These are phyloP conservation scores for Drosophila ohnishii DNA, from an alignment of 1,140 invertebrate genomes.

Conservation along the genomic window DNA sequence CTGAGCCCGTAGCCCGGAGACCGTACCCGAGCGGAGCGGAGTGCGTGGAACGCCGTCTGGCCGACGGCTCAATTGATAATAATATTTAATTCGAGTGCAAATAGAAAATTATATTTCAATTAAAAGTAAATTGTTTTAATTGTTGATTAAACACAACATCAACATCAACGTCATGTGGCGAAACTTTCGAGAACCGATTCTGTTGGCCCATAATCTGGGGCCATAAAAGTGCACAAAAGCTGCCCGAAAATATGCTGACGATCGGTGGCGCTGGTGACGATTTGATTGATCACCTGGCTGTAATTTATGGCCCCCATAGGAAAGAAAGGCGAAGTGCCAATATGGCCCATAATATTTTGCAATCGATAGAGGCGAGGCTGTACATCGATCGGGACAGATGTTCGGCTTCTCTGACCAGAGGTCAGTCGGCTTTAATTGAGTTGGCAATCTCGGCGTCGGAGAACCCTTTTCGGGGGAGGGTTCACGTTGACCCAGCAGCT, in stretches of 20 bases:
- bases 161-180: conserved; percentile 51
- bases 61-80: conserved; percentile 71
- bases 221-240: conserved; percentile 57
- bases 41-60: conserved; percentile 57
- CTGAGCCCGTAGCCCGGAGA: conserved; percentile 36
- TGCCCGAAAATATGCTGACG: conserved; percentile 38
- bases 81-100: conserved; percentile 78
- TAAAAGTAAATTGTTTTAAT: conserved; percentile 81
- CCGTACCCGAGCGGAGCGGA: conserved; percentile 28
- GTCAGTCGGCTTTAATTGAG: conserved; percentile 53
- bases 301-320: conserved; percentile 51
- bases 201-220: conserved; percentile 45
- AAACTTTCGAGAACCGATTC: conserved; percentile 35
- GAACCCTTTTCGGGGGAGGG: conserved; percentile 39
- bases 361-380: conserved; percentile 16
- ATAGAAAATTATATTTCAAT: conserved; percentile 82
- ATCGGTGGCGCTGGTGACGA: conserved; percentile 60
- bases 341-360: conserved; percentile 36
- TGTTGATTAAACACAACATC: conserved; percentile 66
- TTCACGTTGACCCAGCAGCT: conserved; percentile 36
- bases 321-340: conserved; percentile 9
- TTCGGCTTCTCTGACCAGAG: conserved; percentile 38
- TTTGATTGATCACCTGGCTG: conserved; percentile 65
- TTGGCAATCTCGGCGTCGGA: conserved; percentile 30
- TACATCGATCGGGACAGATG: conserved; percentile 23